These are phyloP conservation scores for Scatophagus argus DNA, from an alignment of 2,113 vertebrate species.

Conservation along the genomic window DNA sequence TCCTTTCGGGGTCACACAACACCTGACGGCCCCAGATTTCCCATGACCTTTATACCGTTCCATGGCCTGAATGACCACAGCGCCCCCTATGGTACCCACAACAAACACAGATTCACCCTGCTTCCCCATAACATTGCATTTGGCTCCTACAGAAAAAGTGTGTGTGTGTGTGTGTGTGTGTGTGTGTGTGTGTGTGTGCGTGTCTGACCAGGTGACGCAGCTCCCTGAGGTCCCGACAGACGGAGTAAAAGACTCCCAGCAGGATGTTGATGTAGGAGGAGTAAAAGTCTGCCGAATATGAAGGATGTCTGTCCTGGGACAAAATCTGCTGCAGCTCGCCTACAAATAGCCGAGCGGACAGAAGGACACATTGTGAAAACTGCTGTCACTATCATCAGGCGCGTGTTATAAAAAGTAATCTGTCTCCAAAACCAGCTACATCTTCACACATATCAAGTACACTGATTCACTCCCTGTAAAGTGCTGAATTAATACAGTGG, in stretches of 20 bases:
- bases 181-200: not conserved
- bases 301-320: constrained; percentile 88
- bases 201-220: constrained; percentile 92
- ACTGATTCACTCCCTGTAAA: not conserved
- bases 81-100: too few species aligned
- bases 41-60: too few species aligned
- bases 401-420: not conserved
- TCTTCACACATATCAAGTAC: constrained; percentile 4
- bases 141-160: too few species aligned
- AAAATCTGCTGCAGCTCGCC: constrained; percentile 94
- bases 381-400: not conserved
- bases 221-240: constrained; percentile 95
- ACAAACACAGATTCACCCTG: too few species aligned
- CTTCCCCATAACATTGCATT: too few species aligned
- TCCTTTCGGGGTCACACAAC: too few species aligned
- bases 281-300: constrained; percentile 93
- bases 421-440: not conserved
- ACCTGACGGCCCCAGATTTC: too few species aligned
- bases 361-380: not conserved
- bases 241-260: constrained; percentile 96
- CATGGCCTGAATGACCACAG: too few species aligned
- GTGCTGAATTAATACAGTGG: constrained; percentile 37
- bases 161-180: too few species aligned
- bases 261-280: constrained; percentile 95
- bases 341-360: constrained; percentile 58